Evolutionary conservation across 1,140 invertebrate species (phyloP), one percentile per base, ranked within the genome.

Genomic region (Littorina saxatilis): DNA sequence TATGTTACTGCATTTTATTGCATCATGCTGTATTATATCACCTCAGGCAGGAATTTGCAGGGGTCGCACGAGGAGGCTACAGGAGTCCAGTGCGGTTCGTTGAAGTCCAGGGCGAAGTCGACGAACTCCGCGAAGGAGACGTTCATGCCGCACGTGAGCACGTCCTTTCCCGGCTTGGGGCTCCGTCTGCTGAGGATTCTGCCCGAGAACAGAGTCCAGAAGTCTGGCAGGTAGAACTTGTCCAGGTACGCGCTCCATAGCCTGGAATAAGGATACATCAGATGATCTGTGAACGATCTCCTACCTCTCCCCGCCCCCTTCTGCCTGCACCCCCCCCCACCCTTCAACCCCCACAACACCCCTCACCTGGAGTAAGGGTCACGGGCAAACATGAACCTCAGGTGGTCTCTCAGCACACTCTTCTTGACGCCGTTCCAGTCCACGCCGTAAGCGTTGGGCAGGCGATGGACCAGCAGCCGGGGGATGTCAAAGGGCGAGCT

Each of bases 191-290:
- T 23, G 4, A 61, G 58, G 20, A 78, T 79, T 15, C 35, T 55
- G n/a, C 3, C 40, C 13, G 27, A 61, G 9, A 74, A 23, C 20
- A 32, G 23, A 7, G 2, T 7, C 82, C 82, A 83, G 47, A 79
- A 83, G 50, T 83, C 82, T 2, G 82, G 82, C 0, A 81, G 47
- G 20, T 80, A 52, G 27, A 81, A 70, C 40, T 83, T 83, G 82
- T 83, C 82, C 20, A 83, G 29, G 68, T 83, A 83, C 9, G 79
- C 79, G 50, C 78, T 80, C 78, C 78, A 83, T 35, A 83, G 50
- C 39, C 82, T 63, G 20, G 58, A 23, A 47, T 63, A 83, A 15
- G 78, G 78, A 58, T 32, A 27, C 43, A 47, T 17, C 43, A 5
- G 7, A 47, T 17, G 17, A 47, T 47, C 43, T 9, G 43, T 9